Percentiles rank a stretch among this genome's conserved stretches.
Evolutionary conservation across 1,140 invertebrate species (phyloP).

Genomic region (Drosophila elegans): DNA sequence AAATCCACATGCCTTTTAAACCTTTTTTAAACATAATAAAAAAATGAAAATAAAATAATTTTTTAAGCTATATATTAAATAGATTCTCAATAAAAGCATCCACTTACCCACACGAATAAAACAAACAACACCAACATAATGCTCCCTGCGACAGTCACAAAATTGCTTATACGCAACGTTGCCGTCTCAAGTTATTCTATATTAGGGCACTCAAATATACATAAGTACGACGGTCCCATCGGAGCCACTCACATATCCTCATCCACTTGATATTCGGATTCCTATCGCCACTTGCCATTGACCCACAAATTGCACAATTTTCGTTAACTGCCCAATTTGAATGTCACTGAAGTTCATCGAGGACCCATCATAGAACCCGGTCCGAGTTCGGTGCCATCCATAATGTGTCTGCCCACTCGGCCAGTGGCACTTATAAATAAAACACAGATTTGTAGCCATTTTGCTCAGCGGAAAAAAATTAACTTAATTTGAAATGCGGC

Average conservation of each 20-base stretch:
- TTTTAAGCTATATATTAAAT: not conserved
- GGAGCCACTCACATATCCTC: conserved; percentile 36
- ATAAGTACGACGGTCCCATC: conserved; percentile 28
- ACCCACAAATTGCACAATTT: conserved; percentile 67
- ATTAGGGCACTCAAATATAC: conserved; percentile 11
- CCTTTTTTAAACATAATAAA: too few species aligned
- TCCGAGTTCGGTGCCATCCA: conserved; percentile 24
- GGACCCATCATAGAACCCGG: conserved; percentile 29
- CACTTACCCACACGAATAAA: not conserved
- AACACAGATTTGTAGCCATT: conserved; percentile 67
- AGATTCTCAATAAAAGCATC: not conserved
- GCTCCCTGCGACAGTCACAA: not conserved
- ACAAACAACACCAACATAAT: not conserved
- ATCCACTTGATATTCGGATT: conserved; percentile 35
- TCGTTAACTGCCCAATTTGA: conserved; percentile 62
- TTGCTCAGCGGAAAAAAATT: conserved; percentile 37
- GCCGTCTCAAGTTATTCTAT: conserved; percentile 17
- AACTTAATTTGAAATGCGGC: conserved; percentile 66
- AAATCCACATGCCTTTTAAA: too few species aligned
- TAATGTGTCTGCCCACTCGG: conserved; percentile 52
- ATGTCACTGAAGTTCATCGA: conserved; percentile 51
- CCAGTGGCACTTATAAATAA: conserved; percentile 63
- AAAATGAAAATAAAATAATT: too few species aligned
- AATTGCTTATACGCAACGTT: conserved; percentile 26
- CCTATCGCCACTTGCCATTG: conserved; percentile 37